Conservation (phyloP, 2,888 invertebrate genomes). For the Rhingia campestris region DNA sequence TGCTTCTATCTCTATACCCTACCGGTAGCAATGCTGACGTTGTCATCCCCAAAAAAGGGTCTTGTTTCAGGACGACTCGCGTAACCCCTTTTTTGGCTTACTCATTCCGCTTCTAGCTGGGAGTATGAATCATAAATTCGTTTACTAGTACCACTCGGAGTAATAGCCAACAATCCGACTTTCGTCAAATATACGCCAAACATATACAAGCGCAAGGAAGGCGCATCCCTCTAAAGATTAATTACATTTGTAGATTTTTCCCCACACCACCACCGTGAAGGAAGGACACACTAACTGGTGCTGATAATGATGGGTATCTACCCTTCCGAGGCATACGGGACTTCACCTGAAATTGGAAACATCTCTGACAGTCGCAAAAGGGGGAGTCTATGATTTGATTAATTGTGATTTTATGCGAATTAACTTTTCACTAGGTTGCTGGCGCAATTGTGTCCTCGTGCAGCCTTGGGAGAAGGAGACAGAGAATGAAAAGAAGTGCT, state of each 20-base stretch:
- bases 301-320: slow-evolving; percentile 57
- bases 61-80: not conserved
- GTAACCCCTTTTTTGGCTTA: slow-evolving; percentile 36
- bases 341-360: slow-evolving; percentile 67
- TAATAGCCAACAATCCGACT: slow-evolving; percentile 64
- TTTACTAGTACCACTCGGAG: slow-evolving; percentile 48
- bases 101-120: not conserved
- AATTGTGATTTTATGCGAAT: slow-evolving; percentile 73
- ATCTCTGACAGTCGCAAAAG: slow-evolving; percentile 8
- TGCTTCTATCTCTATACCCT: not conserved
- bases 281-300: slow-evolving; percentile 26
- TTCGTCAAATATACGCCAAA: slow-evolving; percentile 40
- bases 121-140: slow-evolving; percentile 66
- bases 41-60: slow-evolving; percentile 50
- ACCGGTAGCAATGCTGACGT: slow-evolving; percentile 47
- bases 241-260: slow-evolving; percentile 70
- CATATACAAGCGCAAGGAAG: slow-evolving; percentile 25
- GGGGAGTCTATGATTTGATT: slow-evolving; percentile 67
- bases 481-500: slow-evolving; percentile 37
- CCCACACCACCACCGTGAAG: slow-evolving; percentile 17
- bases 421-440: slow-evolving; percentile 53
- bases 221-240: slow-evolving; percentile 55
- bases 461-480: not conserved
- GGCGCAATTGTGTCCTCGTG: not conserved
- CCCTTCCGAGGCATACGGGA: slow-evolving; percentile 27